Base-by-base conservation (phyloP, 2,888 invertebrate genomes). In the Dryomyza anilis region DNA sequence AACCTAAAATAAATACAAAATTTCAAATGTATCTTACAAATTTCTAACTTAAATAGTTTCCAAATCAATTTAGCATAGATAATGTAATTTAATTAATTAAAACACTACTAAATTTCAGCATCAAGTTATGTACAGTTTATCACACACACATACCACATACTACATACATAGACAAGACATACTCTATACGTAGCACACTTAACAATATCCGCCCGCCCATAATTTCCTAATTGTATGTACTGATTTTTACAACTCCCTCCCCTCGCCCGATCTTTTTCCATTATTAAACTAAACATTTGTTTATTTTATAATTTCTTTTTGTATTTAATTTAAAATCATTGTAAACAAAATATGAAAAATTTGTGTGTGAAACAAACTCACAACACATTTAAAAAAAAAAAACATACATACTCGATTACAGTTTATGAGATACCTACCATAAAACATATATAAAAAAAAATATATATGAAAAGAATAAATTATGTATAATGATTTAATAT, bases 401-500 rank as follows among this genome's bases (percentile, higher is more conserved):
- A 25, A 63, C 59, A 62, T 59, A 67, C 66, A 67, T 67, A 71
- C 59, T 68, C 65, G 60, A 63, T 63, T 61, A 65, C 62, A 69
- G 67, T 67, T 69, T 63, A 67, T 57, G 66, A 65, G 67, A 66
- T 58, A 48, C n/a, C n/a, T n/a, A n/a, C n/a, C n/a, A n/a, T n/a
- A n/a, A n/a, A 74, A 39, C 39, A 39, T 39, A n/a, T n/a, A n/a
- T n/a, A n/a, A n/a, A n/a, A n/a, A n/a, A n/a, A n/a, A n/a, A n/a
- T n/a, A n/a, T 39, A 39, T 75, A 75, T 74, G 75, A 74, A 76
- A 74, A 72, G 73, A 70, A 71, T 69, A 69, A 65, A 65, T 66
- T 55, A 56, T 66, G 67, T 57, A 70, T 68, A 66, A 67, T 68
- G 58, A 65, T 63, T 66, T 66, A 64, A 57, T 66, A 70, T 67